A percentile compares a stretch with the other conserved stretches of the same genome.
Conservation (phyloP, 2,888 invertebrate genomes). For the Hetaerina titia region DNA sequence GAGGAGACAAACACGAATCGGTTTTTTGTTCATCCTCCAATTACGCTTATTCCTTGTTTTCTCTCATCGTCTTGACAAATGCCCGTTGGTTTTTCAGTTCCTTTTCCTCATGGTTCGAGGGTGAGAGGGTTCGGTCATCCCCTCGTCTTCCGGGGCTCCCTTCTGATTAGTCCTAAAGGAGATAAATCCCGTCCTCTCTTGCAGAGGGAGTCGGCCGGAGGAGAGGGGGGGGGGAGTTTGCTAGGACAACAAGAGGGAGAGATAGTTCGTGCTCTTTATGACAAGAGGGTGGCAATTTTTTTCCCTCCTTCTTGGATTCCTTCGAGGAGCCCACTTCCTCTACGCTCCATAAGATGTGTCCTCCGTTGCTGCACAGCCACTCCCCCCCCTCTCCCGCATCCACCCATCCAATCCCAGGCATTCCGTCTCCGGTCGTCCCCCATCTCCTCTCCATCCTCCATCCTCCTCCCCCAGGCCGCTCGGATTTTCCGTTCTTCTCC, state of each 20-base stretch:
- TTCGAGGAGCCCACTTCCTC: background rate
- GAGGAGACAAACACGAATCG: background rate
- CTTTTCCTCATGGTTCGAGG: background rate
- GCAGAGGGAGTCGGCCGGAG: too few relatives aligned
- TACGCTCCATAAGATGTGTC: background rate
- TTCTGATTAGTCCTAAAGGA: background rate
- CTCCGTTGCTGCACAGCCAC: background rate
- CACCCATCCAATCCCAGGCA: background rate
- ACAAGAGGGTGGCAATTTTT: background rate
- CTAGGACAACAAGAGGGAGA: background rate
- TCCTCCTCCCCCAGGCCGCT: background rate
- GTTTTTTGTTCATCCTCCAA: conserved; percentile 1
- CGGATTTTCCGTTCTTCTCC: background rate
- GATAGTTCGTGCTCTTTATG: conserved; percentile 44
- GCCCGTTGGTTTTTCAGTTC: background rate
- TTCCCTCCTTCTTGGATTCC: background rate
- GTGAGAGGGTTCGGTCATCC: background rate
- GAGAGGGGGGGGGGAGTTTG: background rate
- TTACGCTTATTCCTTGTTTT: conserved; percentile 18
- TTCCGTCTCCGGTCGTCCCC: too few relatives aligned
- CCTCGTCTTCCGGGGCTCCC: conserved; percentile 13
- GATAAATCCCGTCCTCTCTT: conserved; percentile 6
- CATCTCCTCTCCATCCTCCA: background rate
- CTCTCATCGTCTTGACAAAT: background rate
- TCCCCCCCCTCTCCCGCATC: background rate